Evolutionary conservation across 2,797 vertebrate genomes (phyloP).

Genomic region (Paedocypris micromegethes): DNA sequence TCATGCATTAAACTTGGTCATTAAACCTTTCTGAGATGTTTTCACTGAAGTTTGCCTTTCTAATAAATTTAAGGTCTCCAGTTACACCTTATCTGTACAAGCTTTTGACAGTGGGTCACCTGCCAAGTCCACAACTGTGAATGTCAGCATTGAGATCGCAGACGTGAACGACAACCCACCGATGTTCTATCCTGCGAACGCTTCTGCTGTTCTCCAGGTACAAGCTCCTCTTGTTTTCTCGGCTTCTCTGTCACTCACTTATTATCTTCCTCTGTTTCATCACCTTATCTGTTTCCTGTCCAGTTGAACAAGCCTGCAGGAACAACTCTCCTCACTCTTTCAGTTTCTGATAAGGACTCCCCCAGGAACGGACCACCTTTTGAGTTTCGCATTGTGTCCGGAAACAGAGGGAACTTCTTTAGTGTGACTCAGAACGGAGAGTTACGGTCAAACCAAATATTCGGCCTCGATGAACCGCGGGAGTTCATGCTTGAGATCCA

Average conservation of each 20-base stretch:
- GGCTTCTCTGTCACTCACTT: background rate
- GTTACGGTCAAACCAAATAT: conserved; percentile 63
- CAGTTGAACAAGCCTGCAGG: conserved; percentile 88
- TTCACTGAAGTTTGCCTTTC: conserved; percentile 8
- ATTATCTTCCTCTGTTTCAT: background rate
- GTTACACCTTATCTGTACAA: conserved; percentile 86
- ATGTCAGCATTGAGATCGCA: conserved; percentile 89
- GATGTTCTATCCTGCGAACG: conserved; percentile 80
- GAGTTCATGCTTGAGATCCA: conserved; percentile 83
- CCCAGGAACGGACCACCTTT: conserved; percentile 88
- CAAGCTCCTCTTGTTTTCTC: background rate
- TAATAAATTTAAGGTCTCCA: conserved; percentile 72
- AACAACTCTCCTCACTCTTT: conserved; percentile 76
- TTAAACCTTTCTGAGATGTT: conserved; percentile 10
- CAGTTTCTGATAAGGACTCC: conserved; percentile 85
- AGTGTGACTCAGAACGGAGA: conserved; percentile 79
- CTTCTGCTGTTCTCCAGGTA: conserved; percentile 89
- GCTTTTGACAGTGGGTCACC: conserved; percentile 90
- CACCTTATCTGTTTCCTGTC: background rate
- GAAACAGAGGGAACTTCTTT: conserved; percentile 79
- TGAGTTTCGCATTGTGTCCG: conserved; percentile 78
- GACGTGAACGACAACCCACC: conserved; percentile 95
- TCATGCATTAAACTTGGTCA: too few relatives aligned
- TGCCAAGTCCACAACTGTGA: conserved; percentile 81
- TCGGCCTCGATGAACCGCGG: conserved; percentile 74